phyloP scores from a whole-genome alignment of 2,888 invertebrate genomes.

The Drosophila meridionalis region DNA sequence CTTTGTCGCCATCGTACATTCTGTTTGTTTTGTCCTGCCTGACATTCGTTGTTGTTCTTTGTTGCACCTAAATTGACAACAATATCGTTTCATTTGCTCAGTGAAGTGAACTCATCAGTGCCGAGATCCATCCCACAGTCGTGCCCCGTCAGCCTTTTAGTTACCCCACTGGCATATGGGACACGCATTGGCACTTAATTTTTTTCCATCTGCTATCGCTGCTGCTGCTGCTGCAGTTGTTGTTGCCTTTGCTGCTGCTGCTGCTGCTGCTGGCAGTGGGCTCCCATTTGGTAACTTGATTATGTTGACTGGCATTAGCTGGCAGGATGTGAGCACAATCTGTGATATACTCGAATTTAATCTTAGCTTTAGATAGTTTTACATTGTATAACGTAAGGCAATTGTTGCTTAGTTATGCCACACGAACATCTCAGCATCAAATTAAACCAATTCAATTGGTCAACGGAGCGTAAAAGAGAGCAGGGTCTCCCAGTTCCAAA shows the following conservation, averaged over 20 bases:
- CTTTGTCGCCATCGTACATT: conserved; percentile 66
- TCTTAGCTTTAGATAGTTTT: conserved; percentile 36
- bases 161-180: conserved; percentile 11
- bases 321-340: conserved; percentile 38
- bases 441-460: conserved; percentile 73
- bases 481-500: conserved; percentile 9
- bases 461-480: neutral
- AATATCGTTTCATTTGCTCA: conserved; percentile 79
- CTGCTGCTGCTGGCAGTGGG: conserved; percentile 25
- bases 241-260: conserved; percentile 16
- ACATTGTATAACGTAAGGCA: conserved; percentile 29
- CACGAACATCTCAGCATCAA: conserved; percentile 34
- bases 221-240: conserved; percentile 18
- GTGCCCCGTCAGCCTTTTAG: neutral
- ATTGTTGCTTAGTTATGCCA: conserved; percentile 42
- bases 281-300: conserved; percentile 65
- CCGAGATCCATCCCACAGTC: conserved; percentile 39
- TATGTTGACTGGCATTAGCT: conserved; percentile 63
- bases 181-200: conserved; percentile 61
- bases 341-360: conserved; percentile 38
- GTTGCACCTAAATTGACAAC: conserved; percentile 80
- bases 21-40: conserved; percentile 76
- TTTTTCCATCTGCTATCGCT: conserved; percentile 54
- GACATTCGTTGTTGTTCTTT: conserved; percentile 69
- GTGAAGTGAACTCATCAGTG: conserved; percentile 79